Base-by-base conservation (phyloP, 2,888 invertebrate species). In the Drosophila setosimentum region DNA sequence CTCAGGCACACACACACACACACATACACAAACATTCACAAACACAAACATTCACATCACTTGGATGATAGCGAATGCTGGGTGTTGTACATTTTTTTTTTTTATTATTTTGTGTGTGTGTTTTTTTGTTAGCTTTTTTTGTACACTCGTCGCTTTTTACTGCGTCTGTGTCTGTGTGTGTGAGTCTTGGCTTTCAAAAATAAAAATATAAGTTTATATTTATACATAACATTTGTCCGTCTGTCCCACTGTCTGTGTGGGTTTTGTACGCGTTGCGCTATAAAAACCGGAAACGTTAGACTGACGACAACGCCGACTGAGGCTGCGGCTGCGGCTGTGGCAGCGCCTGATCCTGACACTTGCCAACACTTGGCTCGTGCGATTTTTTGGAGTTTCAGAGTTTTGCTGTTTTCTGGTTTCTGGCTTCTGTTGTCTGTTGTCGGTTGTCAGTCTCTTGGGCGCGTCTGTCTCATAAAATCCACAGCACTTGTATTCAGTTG, bases 201-300 rank as follows among this genome's bases (percentile, higher is more conserved):
- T 84, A 87, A 90, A 89, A 87, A 90, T 90, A 89, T 84, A 90
- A 84, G 73, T 86, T 86, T 90, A 88, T 88, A 86, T 90, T 90
- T 88, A 88, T 88, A 89, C 90, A 83, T 89, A 88, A 83, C 89
- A 89, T 87, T 89, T 89, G 83, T 76, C 64, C 63, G 77, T 76
- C 81, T 68, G 73, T 66, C 53, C 48, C 64, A 16, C 48, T 49
- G 66, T 63, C 71, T 50, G 81, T 65, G 50, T 61, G 68, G 62
- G 32, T 54, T 61, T 54, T 51, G 42, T 32, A 57, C 63, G 65
- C 69, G 61, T 60, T 65, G 68, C 70, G 88, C 78, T 80, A 88
- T 86, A 90, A 89, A 86, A 89, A 86, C 88, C 85, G 85, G 85
- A 86, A 89, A 78, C 90, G 83, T 83, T 83, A 85, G 78, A 77